A percentile compares a stretch with the other conserved stretches of the same genome.
These are phyloP conservation scores for Mythimna albipuncta DNA, from an alignment of 2,888 invertebrate genomes.

Conservation along the genomic window DNA sequence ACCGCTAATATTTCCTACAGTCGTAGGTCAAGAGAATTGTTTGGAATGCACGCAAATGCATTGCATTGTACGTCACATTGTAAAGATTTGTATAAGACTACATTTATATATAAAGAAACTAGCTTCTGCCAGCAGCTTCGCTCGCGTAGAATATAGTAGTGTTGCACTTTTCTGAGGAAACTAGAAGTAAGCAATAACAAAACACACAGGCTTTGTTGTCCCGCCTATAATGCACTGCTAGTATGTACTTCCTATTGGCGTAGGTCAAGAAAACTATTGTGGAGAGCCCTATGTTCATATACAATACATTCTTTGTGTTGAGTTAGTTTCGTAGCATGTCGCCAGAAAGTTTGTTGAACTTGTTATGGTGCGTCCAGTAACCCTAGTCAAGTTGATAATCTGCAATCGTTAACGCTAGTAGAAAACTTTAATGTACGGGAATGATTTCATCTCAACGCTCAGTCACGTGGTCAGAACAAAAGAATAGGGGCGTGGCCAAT, in stretches of 20 bases:
- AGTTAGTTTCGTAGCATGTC: slow-evolving; percentile 10
- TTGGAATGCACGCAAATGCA: slow-evolving; percentile 15
- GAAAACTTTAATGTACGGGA: too few species aligned
- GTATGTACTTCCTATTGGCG: slow-evolving; percentile 16
- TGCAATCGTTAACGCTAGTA: too few species aligned
- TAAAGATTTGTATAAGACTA: background rate
- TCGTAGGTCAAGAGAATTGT: slow-evolving; percentile 33
- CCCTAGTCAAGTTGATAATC: too few species aligned
- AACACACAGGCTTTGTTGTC: background rate
- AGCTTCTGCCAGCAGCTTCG: too few species aligned
- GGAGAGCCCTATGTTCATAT: slow-evolving; percentile 4
- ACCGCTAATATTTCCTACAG: slow-evolving; percentile 20
- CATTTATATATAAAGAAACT: too few species aligned
- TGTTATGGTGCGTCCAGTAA: too few species aligned
- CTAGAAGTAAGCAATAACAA: too few species aligned
- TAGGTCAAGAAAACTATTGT: slow-evolving; percentile 37
- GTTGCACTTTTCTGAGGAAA: too few species aligned
- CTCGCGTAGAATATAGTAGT: too few species aligned
- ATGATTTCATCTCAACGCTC: too few species aligned
- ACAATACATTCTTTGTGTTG: slow-evolving; percentile 4
- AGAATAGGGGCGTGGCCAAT: too few species aligned
- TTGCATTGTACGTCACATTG: slow-evolving; percentile 7
- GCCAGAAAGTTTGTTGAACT: slow-evolving; percentile 26
- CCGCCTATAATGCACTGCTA: background rate
- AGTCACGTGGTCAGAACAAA: too few species aligned